Percentiles rank a stretch among this genome's conserved stretches.
These are phyloP conservation scores for Drosophila pseudotakahashii DNA, from an alignment of 2,888 invertebrate genomes.

Conservation along the genomic window DNA sequence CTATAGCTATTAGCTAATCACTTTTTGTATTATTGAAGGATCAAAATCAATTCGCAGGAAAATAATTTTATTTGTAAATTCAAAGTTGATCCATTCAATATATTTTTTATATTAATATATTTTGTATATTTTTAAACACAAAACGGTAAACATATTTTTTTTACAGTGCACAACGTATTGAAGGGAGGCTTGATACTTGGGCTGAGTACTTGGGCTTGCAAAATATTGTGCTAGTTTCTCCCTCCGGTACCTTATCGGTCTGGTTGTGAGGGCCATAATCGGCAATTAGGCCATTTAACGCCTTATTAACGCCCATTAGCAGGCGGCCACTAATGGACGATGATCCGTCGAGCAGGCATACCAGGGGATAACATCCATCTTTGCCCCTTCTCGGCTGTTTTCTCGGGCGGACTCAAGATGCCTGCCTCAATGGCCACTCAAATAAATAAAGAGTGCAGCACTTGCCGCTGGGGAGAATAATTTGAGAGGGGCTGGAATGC, in stretches of 20 bases:
- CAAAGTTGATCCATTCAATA: too few species aligned
- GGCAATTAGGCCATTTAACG: constrained; percentile 74
- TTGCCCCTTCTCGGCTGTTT: neutral
- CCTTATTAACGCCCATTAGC: constrained; percentile 66
- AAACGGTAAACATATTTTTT: neutral
- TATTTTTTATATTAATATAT: neutral
- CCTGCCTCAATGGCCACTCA: constrained; percentile 31
- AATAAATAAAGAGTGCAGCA: constrained; percentile 41
- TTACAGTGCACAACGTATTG: constrained; percentile 9
- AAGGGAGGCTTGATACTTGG: constrained; percentile 9
- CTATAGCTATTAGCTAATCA: too few species aligned
- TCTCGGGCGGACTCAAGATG: constrained; percentile 15
- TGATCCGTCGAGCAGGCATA: constrained; percentile 5
- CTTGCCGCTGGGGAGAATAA: constrained; percentile 5
- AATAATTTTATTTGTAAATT: too few species aligned
- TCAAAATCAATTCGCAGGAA: too few species aligned
- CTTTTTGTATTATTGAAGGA: too few species aligned
- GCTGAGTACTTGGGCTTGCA: constrained; percentile 16
- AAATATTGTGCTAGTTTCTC: constrained; percentile 32
- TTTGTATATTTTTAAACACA: neutral
- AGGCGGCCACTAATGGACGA: constrained; percentile 14
- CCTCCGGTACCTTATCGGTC: constrained; percentile 12
- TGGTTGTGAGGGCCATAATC: constrained; percentile 54
- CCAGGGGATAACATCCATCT: constrained; percentile 2
- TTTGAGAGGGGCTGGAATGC: neutral